These are phyloP conservation scores for Notocelia uddmanniana DNA, from an alignment of 2,888 invertebrate genomes.

Conservation along the genomic window DNA sequence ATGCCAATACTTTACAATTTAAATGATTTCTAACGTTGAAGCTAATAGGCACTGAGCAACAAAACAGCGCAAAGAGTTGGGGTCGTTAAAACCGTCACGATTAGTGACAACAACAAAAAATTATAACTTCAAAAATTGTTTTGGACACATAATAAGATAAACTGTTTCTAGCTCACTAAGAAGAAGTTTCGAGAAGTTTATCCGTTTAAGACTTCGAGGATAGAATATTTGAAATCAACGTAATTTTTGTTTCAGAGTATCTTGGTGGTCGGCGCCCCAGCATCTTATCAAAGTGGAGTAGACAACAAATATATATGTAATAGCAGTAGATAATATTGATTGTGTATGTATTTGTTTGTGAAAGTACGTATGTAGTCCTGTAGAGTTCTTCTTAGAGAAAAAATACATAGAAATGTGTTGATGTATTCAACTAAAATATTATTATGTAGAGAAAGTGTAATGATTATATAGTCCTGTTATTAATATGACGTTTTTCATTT, in stretches of 20 bases:
- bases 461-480: slow-evolving; percentile 37
- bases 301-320: slow-evolving; percentile 47
- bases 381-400: slow-evolving; percentile 26
- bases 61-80: not conserved
- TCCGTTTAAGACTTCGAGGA: not conserved
- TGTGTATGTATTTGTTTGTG: not conserved
- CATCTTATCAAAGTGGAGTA: slow-evolving; percentile 68
- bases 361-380: slow-evolving; percentile 8
- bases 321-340: slow-evolving; percentile 37
- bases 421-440: slow-evolving; percentile 49
- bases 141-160: no score
- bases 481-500: slow-evolving; percentile 1
- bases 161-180: no score
- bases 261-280: slow-evolving; percentile 58
- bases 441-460: slow-evolving; percentile 36
- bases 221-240: not conserved
- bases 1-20: no score
- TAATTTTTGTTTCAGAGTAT: slow-evolving; percentile 58
- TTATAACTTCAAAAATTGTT: no score
- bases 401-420: slow-evolving; percentile 52
- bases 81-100: not conserved
- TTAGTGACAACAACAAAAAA: not conserved
- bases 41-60: no score
- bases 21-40: no score
- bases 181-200: no score